A percentile compares a stretch with the other conserved stretches of the same genome.
Conservation (phyloP, 2,888 invertebrate species). For the Isoperla grammatica region DNA sequence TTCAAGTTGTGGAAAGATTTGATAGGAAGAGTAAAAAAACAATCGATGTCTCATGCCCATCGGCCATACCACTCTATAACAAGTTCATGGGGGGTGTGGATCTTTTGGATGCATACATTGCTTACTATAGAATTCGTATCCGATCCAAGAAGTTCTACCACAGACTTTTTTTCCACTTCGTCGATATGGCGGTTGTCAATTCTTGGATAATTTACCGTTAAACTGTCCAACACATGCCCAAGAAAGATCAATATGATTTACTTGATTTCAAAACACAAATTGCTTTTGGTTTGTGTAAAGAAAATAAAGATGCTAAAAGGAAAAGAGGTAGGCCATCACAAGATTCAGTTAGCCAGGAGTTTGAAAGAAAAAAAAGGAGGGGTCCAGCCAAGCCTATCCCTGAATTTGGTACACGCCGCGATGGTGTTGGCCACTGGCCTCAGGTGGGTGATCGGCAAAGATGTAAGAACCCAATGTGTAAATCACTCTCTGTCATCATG, state of each 20-base stretch:
- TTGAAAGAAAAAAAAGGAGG: no score
- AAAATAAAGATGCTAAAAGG: no score
- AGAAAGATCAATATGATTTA: no score
- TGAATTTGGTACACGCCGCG: background rate
- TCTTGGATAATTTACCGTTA: conserved; percentile 20
- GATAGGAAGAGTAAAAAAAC: no score
- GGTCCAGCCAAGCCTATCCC: conserved; percentile 9
- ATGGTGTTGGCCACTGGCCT: conserved; percentile 7
- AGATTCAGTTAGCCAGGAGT: no score
- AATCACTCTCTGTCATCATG: background rate
- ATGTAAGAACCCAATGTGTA: background rate
- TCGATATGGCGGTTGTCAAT: conserved; percentile 17
- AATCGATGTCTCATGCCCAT: background rate
- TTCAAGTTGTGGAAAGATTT: no score
- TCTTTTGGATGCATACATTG: conserved; percentile 19
- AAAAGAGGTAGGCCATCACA: no score
- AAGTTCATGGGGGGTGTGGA: conserved; percentile 12
- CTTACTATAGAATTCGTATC: conserved; percentile 18
- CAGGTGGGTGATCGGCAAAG: background rate
- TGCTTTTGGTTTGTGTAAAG: no score
- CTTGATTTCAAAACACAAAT: no score
- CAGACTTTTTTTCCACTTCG: conserved; percentile 19
- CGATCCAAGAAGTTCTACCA: conserved; percentile 16
- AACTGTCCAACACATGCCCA: no score
- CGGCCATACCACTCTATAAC: background rate